Percentiles rank a stretch among this genome's conserved stretches.
These are phyloP conservation scores for Chamaea fasciata DNA, from an alignment of 2,113 vertebrate species.

Conservation along the genomic window DNA sequence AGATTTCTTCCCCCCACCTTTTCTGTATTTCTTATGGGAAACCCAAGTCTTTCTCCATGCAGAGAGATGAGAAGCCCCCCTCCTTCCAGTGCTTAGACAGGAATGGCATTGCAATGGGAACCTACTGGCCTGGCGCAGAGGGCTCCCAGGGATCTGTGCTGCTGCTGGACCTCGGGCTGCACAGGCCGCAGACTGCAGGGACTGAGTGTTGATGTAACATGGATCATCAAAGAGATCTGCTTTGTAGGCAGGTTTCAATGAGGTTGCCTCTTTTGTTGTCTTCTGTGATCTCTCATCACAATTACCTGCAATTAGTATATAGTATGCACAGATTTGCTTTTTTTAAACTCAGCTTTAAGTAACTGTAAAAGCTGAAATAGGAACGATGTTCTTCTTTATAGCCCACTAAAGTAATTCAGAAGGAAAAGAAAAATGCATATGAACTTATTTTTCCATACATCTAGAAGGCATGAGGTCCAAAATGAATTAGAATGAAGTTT, in stretches of 20 bases:
- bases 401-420: not conserved
- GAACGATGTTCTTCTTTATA: not conserved
- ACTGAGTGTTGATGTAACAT: constrained; percentile 76
- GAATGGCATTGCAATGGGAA: not conserved
- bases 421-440: not conserved
- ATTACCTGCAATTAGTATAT: constrained; percentile 52
- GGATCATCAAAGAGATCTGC: constrained; percentile 75
- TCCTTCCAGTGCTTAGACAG: not conserved
- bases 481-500: not conserved
- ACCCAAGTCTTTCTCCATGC: not conserved
- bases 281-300: constrained; percentile 34
- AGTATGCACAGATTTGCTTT: not conserved
- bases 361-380: not conserved
- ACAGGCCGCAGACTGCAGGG: constrained; percentile 34
- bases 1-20: not conserved
- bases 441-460: not conserved
- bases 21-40: not conserved
- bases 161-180: not conserved
- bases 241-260: constrained; percentile 49
- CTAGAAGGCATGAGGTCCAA: not conserved
- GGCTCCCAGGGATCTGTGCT: constrained; percentile 27
- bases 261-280: constrained; percentile 21
- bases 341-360: not conserved
- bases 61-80: not conserved
- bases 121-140: constrained; percentile 56